Evolutionary conservation across 2,888 invertebrate species (phyloP).

Genomic region (Oxycera nigricornis): DNA sequence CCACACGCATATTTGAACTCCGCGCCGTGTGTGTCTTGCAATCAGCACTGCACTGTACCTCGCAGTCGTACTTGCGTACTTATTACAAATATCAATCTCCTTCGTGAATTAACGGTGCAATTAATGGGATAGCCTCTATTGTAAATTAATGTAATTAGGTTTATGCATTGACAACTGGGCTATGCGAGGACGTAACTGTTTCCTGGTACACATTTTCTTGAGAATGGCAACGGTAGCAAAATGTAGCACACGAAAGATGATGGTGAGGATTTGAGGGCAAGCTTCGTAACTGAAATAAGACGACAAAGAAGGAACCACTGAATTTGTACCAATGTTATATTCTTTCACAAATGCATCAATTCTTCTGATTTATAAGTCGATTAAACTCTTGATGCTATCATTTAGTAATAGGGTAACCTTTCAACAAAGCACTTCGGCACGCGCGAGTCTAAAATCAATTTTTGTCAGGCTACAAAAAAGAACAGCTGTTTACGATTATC

Average conservation of each 20-base stretch:
- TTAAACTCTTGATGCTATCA: background rate
- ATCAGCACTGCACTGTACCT: background rate
- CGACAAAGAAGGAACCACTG: no score
- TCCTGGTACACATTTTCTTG: background rate
- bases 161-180: background rate
- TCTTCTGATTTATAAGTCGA: background rate
- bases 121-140: slow-evolving; percentile 36
- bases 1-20: slow-evolving; percentile 36
- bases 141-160: slow-evolving; percentile 19
- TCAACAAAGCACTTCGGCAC: slow-evolving; percentile 1
- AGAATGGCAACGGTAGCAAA: background rate
- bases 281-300: no score
- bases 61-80: background rate
- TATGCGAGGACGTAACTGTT: background rate
- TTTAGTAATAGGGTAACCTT: background rate
- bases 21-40: slow-evolving; percentile 33
- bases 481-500: slow-evolving; percentile 17
- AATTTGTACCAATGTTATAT: no score
- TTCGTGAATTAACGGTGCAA: slow-evolving; percentile 32
- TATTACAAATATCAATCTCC: slow-evolving; percentile 7
- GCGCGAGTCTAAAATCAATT: background rate
- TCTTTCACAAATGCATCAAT: no score
- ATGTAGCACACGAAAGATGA: no score
- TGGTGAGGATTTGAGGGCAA: no score
- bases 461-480: slow-evolving; percentile 1